These are phyloP conservation scores for Oriolus oriolus DNA, from an alignment of 2,113 vertebrate species.

Conservation along the genomic window DNA sequence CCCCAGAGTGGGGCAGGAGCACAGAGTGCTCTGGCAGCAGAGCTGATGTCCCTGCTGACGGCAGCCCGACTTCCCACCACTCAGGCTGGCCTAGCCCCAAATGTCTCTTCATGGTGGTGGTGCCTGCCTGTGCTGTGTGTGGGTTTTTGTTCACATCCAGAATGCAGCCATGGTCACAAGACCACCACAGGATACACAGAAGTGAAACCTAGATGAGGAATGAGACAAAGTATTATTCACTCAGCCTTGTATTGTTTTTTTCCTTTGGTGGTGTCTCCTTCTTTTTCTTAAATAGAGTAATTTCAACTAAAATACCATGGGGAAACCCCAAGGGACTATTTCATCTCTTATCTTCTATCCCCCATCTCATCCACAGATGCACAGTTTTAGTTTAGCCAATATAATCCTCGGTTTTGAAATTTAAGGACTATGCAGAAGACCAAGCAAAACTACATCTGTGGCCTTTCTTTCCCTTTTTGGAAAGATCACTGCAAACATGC, in stretches of 20 bases:
- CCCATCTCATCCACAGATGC: not conserved
- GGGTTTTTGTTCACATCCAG: not conserved
- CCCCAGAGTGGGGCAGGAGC: not conserved
- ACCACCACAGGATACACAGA: not conserved
- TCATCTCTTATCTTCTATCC: not conserved
- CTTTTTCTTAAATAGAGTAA: not conserved
- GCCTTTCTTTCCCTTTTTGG: not conserved
- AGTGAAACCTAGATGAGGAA: not conserved
- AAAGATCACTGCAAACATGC: not conserved
- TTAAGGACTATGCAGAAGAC: not conserved
- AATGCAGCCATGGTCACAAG: not conserved
- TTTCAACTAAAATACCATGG: not conserved
- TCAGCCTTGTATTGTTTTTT: not conserved
- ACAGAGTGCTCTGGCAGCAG: not conserved
- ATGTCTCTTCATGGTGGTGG: accelerated
- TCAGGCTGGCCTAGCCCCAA: not conserved
- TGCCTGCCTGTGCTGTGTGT: not conserved
- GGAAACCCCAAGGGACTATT: not conserved
- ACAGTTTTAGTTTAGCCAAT: not conserved
- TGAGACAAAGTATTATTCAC: not conserved
- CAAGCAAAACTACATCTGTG: not conserved
- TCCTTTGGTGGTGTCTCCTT: not conserved
- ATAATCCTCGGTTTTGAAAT: not conserved
- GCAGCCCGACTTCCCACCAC: not conserved
- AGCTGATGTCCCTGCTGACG: accelerated